These are phyloP conservation scores for Petrophora chlorosata DNA, from an alignment of 2,888 invertebrate genomes.

Conservation along the genomic window DNA sequence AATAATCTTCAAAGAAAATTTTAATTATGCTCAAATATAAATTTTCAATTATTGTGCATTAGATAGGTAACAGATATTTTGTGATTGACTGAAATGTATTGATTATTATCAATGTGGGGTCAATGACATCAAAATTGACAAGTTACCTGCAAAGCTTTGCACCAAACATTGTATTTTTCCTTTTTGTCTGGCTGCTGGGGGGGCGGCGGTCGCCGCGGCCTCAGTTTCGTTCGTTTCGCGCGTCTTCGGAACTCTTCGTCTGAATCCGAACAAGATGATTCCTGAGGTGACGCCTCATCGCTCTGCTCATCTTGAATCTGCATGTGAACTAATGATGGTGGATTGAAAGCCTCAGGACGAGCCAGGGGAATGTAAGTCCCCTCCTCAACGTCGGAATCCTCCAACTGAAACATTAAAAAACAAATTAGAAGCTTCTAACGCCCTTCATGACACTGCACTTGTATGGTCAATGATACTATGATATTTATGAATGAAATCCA, in stretches of 20 bases:
- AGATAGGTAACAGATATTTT: too few species aligned
- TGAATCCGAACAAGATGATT: slow-evolving; percentile 82
- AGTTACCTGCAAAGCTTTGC: slow-evolving; percentile 78
- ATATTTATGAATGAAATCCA: background rate
- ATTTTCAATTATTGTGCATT: too few species aligned
- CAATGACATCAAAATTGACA: background rate
- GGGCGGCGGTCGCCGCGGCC: slow-evolving; percentile 57
- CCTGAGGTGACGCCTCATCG: slow-evolving; percentile 80
- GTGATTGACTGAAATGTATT: background rate
- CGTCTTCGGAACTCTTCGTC: slow-evolving; percentile 82
- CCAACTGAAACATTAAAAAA: slow-evolving; percentile 58
- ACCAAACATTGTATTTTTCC: slow-evolving; percentile 92
- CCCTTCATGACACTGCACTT: slow-evolving; percentile 21
- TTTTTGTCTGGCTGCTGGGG: slow-evolving; percentile 73
- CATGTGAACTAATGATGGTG: slow-evolving; percentile 76
- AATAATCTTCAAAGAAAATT: too few species aligned
- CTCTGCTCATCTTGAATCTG: slow-evolving; percentile 85
- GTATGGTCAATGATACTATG: slow-evolving; percentile 1
- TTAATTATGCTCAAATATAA: too few species aligned
- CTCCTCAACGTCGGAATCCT: slow-evolving; percentile 79
- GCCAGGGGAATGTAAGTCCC: slow-evolving; percentile 83
- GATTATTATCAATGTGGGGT: background rate
- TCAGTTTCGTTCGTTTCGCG: slow-evolving; percentile 81
- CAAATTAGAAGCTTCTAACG: slow-evolving; percentile 14
- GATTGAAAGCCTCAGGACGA: slow-evolving; percentile 81